These are phyloP conservation scores for Acrossocheilus fasciatus DNA, from an alignment of 2,797 vertebrate genomes.

Conservation along the genomic window DNA sequence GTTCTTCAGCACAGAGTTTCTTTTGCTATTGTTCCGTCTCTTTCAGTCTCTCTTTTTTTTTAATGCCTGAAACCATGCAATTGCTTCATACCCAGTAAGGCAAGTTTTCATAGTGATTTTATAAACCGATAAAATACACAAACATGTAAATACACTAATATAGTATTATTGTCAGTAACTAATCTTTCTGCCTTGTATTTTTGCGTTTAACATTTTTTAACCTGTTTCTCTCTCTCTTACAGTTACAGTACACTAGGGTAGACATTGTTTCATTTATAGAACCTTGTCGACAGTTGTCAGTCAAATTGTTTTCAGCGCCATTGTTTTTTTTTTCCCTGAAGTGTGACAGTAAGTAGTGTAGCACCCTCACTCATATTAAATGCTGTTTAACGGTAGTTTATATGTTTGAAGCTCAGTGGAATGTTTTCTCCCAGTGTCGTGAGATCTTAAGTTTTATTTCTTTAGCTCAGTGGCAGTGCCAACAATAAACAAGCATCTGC, in stretches of 20 bases:
- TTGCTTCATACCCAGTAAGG: not conserved
- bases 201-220: not conserved
- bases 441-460: slow-evolving; percentile 28
- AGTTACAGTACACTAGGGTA: not conserved
- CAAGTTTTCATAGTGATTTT: too few species aligned
- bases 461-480: not conserved
- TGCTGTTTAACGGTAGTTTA: slow-evolving; percentile 4
- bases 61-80: not conserved
- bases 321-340: not conserved
- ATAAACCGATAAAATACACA: not conserved
- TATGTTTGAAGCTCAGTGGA: slow-evolving; percentile 9
- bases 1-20: not conserved
- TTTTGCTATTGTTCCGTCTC: not conserved
- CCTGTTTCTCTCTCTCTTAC: not conserved
- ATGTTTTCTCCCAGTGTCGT: not conserved
- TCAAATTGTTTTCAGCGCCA: not conserved
- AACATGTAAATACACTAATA: not conserved
- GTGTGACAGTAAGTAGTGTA: not conserved
- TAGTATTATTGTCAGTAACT: not conserved
- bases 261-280: not conserved
- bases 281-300: not conserved
- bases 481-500: slow-evolving; percentile 53
- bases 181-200: not conserved
- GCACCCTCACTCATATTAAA: not conserved
- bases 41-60: not conserved